phyloP scores from a whole-genome alignment of 2,113 vertebrate genomes.

The Tragelaphus strepsiceros region DNA sequence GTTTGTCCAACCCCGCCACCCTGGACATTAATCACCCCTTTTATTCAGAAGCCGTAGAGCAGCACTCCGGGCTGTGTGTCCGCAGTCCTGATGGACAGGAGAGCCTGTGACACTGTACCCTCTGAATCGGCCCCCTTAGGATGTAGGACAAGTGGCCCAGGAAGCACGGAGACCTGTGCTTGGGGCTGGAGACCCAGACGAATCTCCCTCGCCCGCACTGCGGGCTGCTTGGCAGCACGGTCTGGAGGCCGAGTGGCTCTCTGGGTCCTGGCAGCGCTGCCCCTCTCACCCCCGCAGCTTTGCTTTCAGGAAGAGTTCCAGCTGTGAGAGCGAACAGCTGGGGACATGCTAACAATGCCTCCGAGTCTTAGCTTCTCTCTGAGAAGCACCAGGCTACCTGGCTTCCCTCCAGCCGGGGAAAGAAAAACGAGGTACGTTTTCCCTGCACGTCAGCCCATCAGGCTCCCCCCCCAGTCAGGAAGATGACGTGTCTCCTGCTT shows the following conservation, averaged over 20 bases:
- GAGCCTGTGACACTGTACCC: not conserved
- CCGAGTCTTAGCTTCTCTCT: not conserved
- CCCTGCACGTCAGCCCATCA: not conserved
- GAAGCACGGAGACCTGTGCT: not conserved
- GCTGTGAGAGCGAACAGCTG: not conserved
- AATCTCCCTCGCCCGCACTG: not conserved
- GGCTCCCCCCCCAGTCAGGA: conserved; percentile 19
- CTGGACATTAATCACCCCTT: not conserved
- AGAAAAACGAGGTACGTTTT: conserved; percentile 53
- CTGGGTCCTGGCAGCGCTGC: not conserved
- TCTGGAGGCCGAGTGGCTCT: not conserved
- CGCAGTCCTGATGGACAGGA: not conserved
- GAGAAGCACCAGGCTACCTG: not conserved
- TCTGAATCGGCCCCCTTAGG: not conserved
- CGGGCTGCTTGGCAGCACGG: not conserved
- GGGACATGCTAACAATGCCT: not conserved
- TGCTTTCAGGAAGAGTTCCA: not conserved
- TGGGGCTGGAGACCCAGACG: not conserved
- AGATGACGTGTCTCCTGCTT: conserved; percentile 10
- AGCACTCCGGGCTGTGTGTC: accelerated
- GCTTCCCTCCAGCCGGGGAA: not conserved
- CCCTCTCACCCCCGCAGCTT: not conserved
- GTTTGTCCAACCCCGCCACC: not conserved
- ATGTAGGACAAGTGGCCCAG: not conserved
- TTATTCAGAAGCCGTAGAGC: not conserved